A percentile compares a stretch with the other conserved stretches of the same genome.
Evolutionary conservation across 2,888 invertebrate genomes (phyloP).

Genomic region (Abrostola tripartita): DNA sequence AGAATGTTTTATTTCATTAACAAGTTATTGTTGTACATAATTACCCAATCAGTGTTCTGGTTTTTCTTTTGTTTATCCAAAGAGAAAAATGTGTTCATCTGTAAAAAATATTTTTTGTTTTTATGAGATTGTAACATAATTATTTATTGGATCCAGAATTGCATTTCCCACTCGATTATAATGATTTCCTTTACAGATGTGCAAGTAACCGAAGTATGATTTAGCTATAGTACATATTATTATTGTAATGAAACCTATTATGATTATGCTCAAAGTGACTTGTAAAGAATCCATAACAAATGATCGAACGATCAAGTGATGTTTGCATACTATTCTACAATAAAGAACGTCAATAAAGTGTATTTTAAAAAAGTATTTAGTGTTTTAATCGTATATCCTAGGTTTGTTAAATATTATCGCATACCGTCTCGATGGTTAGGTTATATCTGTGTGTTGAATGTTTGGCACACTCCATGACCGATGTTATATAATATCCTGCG

Average conservation of each 20-base stretch:
- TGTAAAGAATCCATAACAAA: conserved; percentile 73
- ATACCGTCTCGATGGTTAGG: not conserved
- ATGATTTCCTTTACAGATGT: conserved; percentile 52
- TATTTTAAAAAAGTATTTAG: conserved; percentile 81
- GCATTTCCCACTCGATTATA: conserved; percentile 78
- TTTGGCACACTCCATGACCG: not conserved
- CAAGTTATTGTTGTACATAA: conserved; percentile 68
- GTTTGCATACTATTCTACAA: conserved; percentile 86
- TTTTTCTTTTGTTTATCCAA: conserved; percentile 78
- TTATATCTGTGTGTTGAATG: conserved; percentile 3
- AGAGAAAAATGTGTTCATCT: conserved; percentile 86
- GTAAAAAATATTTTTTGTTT: conserved; percentile 70
- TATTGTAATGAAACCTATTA: conserved; percentile 62
- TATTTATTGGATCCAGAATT: conserved; percentile 83
- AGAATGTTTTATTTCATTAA: conserved; percentile 53
- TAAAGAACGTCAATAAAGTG: conserved; percentile 87
- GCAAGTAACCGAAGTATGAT: conserved; percentile 59
- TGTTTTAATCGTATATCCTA: conserved; percentile 56
- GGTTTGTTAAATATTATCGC: conserved; percentile 20
- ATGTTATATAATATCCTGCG: not conserved
- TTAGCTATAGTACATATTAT: conserved; percentile 62
- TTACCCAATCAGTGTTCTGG: conserved; percentile 68
- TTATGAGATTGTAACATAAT: conserved; percentile 79
- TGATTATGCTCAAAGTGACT: conserved; percentile 82
- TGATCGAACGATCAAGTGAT: conserved; percentile 82